Conservation (phyloP, 2,888 invertebrate genomes). For the Noctua fimbriata region DNA sequence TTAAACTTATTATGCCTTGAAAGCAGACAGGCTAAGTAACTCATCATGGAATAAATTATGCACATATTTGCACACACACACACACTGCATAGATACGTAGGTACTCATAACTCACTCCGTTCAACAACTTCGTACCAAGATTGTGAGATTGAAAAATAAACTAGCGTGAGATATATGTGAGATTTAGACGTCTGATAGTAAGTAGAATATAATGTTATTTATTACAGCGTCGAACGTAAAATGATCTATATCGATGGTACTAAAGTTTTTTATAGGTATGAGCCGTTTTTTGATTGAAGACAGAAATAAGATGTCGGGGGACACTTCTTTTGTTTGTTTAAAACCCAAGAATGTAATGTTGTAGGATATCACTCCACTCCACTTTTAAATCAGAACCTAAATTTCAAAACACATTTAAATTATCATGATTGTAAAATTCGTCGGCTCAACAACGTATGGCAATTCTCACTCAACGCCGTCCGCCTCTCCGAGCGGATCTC, state of each 20-base stretch:
- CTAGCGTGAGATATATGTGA: conserved; percentile 36
- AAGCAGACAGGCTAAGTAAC: conserved; percentile 31
- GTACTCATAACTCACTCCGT: conserved; percentile 17
- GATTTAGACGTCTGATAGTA: conserved; percentile 51
- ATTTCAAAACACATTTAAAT: no score
- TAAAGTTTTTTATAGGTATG: conserved; percentile 42
- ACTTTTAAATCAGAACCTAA: not conserved
- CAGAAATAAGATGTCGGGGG: not conserved
- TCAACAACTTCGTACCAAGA: conserved; percentile 17
- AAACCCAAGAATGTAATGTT: not conserved
- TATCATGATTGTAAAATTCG: no score
- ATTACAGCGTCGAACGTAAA: conserved; percentile 38
- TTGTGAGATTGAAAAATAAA: conserved; percentile 58
- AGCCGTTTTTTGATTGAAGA: conserved; percentile 43
- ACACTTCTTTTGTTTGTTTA: not conserved
- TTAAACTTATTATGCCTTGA: conserved; percentile 23
- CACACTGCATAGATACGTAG: not conserved
- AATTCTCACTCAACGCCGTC: no score
- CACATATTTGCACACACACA: conserved; percentile 22
- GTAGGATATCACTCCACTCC: not conserved
- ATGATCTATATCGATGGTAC: conserved; percentile 36
- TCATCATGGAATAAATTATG: conserved; percentile 38
- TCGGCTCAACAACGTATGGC: no score
- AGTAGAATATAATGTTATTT: conserved; percentile 39
- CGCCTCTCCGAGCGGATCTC: no score